These are phyloP conservation scores for Colius striatus DNA, from an alignment of 2,113 vertebrate species.

Conservation along the genomic window DNA sequence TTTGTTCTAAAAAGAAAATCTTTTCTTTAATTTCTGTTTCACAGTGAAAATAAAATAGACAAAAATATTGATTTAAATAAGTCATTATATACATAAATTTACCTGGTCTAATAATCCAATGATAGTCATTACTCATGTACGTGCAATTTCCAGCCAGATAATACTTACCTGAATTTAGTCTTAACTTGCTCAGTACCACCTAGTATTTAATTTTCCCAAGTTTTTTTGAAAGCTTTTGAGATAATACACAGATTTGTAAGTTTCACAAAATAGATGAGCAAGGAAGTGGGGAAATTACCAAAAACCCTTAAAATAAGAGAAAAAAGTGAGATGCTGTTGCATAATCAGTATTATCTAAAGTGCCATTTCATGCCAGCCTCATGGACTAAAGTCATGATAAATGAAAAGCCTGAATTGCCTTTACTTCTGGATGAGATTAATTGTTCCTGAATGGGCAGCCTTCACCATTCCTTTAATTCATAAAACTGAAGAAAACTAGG, in stretches of 20 bases:
- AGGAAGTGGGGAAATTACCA: not conserved
- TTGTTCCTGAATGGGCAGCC: rapidly evolving
- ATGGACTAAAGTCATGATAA: not conserved
- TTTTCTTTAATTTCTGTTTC: not conserved
- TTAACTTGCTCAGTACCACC: rapidly evolving
- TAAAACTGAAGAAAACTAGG: not conserved
- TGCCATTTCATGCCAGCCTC: not conserved
- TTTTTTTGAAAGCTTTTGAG: not conserved
- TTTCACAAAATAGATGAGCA: not conserved
- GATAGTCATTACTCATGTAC: not conserved
- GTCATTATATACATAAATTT: not conserved
- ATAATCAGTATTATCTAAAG: not conserved
- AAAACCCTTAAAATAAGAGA: not conserved
- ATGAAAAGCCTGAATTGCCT: not conserved
- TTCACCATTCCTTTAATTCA: not conserved
- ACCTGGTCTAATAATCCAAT: not conserved
- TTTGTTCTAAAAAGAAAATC: not conserved
- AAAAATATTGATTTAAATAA: not conserved
- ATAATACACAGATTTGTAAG: not conserved
- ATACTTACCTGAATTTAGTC: not conserved
- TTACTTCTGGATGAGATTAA: not conserved
- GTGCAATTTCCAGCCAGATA: not conserved
- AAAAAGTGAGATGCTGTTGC: rapidly evolving
- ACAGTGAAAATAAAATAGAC: not conserved
- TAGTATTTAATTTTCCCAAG: not conserved